Conservation (phyloP, 1,140 invertebrate species). For the Holcopasites calliopsidis region DNA sequence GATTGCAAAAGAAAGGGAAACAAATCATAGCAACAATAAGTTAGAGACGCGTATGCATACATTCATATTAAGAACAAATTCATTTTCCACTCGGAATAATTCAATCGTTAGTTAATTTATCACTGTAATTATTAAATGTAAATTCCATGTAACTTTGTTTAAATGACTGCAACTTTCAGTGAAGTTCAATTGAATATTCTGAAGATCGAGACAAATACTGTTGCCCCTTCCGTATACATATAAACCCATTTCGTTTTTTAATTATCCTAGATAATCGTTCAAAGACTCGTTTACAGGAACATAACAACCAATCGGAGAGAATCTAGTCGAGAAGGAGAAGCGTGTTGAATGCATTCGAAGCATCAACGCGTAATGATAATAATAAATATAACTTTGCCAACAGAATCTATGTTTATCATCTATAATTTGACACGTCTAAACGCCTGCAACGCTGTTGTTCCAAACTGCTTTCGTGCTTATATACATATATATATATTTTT, state of each 20-base stretch:
- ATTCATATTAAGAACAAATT: not conserved
- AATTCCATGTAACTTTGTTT: not conserved
- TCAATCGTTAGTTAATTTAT: not conserved
- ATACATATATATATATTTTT: too few relatives aligned
- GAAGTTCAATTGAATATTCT: not conserved
- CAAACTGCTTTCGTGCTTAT: not conserved
- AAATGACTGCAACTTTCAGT: not conserved
- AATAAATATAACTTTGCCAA: constrained; percentile 31
- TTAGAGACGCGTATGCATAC: not conserved
- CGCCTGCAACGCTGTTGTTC: not conserved
- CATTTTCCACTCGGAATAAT: not conserved
- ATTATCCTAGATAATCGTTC: not conserved
- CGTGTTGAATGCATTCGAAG: constrained; percentile 2
- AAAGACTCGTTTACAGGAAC: constrained; percentile 22
- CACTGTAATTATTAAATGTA: not conserved
- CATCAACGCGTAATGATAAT: constrained; percentile 10
- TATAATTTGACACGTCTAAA: not conserved
- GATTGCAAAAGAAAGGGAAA: not conserved
- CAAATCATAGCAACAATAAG: not conserved
- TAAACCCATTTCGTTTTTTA: too few relatives aligned
- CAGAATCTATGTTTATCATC: not conserved
- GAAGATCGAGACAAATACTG: not conserved
- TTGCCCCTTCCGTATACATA: too few relatives aligned
- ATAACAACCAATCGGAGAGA: constrained; percentile 17
- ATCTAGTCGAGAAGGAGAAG: constrained; percentile 19